A percentile compares a stretch with the other conserved stretches of the same genome.
These are phyloP conservation scores for Sturnus vulgaris DNA, from an alignment of 2,113 vertebrate genomes.

Conservation along the genomic window DNA sequence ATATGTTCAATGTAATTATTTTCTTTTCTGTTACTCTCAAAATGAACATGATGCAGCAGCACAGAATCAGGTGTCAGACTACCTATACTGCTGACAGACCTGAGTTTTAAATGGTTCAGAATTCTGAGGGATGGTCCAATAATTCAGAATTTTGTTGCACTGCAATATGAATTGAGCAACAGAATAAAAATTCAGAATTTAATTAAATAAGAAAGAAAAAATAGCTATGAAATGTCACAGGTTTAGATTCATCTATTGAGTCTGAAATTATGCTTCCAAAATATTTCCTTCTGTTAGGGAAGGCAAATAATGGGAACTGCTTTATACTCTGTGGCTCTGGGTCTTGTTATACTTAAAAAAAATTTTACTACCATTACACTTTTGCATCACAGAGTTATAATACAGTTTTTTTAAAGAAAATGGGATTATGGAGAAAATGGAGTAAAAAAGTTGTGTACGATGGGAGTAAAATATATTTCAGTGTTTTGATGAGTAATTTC, in stretches of 20 bases:
- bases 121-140: neutral
- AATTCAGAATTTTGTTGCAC: neutral
- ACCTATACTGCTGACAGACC: neutral
- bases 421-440: neutral
- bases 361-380: neutral
- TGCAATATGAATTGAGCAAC: neutral
- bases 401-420: neutral
- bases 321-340: neutral
- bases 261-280: neutral
- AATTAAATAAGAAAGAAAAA: neutral
- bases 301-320: neutral
- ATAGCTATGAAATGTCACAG: rapidly evolving
- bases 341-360: neutral
- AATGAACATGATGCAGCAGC: neutral
- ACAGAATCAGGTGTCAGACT: neutral
- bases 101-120: neutral
- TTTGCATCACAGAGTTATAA: neutral
- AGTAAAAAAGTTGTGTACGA: neutral
- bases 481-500: neutral
- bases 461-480: neutral
- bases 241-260: neutral
- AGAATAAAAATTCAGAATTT: neutral
- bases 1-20: neutral
- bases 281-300: neutral
- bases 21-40: neutral